Evolutionary conservation across 2,113 vertebrate genomes (phyloP), one percentile per base, ranked within the genome.

Genomic region (Azemiops feae): DNA sequence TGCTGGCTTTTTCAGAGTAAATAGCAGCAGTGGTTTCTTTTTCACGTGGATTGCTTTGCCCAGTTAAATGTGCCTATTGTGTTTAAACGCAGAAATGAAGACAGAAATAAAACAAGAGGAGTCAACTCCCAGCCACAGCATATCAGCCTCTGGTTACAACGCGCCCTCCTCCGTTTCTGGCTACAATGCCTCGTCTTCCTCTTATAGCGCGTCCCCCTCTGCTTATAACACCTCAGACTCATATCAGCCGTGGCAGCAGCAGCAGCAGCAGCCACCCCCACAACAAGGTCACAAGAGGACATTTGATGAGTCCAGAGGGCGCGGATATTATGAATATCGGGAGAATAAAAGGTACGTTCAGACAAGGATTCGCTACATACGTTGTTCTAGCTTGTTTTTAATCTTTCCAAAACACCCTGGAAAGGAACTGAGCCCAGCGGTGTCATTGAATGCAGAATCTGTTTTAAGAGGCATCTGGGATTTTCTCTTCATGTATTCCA

Each of bases 311-410:
- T 96, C 93, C 39, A 96, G 98, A n/a, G 96, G 98, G 9, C 97
- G 98, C 22, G 96, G 97, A 16, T 98, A 98, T 95, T 98, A 98
- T 0, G 98, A 98, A 85, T 98, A 99, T 89, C 97, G 98, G 0
- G 98, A 99, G 85, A 98, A 99, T 16, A 98, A 98, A 89, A 98
- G 98, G 98, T 99, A 92, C 14, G 58, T 94, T 91, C 3, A 16
- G 14, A 23, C 34, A 34, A 60, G 57, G 22, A n/a, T 85, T 64
- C 27, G 55, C 94, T 91, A 22, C 14, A 4, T 3, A 20, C 3
- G 1, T 55, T 11, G 8, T 57, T 39, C 53, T 30, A 2, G 18
- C 12, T 43, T 18, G 14, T 5, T 11, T 50, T n/a, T 12, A 0
- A 0, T 12, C 27, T 54, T 20, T 45, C 25, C 58, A 34, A 43